Percentiles rank a stretch among this genome's conserved stretches.
These are phyloP conservation scores for Diloba caeruleocephala DNA, from an alignment of 2,888 invertebrate genomes.

Conservation along the genomic window DNA sequence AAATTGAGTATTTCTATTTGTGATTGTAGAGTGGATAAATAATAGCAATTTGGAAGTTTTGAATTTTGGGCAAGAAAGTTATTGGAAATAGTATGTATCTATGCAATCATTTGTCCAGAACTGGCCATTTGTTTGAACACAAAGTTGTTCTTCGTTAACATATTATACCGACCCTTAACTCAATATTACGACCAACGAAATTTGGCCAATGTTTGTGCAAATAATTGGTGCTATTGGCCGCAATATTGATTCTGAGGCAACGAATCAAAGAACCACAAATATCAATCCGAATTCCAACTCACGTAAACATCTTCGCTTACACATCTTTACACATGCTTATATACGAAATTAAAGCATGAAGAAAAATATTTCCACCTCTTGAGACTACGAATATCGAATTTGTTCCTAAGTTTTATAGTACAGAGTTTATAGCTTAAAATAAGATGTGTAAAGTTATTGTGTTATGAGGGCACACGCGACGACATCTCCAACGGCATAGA, in stretches of 20 bases:
- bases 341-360: constrained; percentile 86
- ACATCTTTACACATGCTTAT: constrained; percentile 52
- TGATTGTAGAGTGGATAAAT: constrained; percentile 6
- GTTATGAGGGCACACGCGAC: constrained; percentile 83
- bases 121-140: constrained; percentile 49
- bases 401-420: constrained; percentile 83
- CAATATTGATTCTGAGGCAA: constrained; percentile 32
- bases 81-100: constrained; percentile 6
- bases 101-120: constrained; percentile 14
- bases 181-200: constrained; percentile 2
- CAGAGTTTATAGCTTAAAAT: constrained; percentile 76
- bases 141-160: constrained; percentile 33
- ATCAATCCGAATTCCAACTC: constrained; percentile 52
- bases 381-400: constrained; percentile 83
- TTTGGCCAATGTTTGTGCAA: constrained; percentile 1
- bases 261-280: constrained; percentile 28
- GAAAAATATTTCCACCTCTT: constrained; percentile 77
- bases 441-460: constrained; percentile 68
- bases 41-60: constrained; percentile 17
- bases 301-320: constrained; percentile 48
- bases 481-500: constrained; percentile 77
- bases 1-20: constrained; percentile 25
- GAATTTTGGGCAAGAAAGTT: constrained; percentile 7
- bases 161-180: constrained; percentile 15
- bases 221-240: not conserved